Percentiles rank a stretch among this genome's conserved stretches.
phyloP scores from a whole-genome alignment of 2,797 vertebrate genomes.

The Cyprinella venusta region DNA sequence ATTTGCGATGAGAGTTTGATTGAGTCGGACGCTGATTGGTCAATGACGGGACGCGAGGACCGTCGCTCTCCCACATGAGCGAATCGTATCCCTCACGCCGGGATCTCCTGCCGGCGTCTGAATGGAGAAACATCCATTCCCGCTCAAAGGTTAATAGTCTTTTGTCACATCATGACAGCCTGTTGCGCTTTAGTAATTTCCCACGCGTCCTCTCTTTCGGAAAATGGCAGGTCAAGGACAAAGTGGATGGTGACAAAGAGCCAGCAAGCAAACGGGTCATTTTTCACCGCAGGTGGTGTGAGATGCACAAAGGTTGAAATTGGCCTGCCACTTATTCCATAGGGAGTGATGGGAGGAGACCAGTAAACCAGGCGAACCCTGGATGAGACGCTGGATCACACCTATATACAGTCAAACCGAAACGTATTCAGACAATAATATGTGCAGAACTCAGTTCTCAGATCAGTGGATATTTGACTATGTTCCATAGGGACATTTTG shows the following conservation, averaged over 20 bases:
- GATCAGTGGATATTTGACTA: no score
- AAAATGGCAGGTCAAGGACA: constrained; percentile 46
- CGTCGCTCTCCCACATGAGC: background rate
- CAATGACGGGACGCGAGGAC: background rate
- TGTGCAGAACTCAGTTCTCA: no score
- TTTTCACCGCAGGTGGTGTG: constrained; percentile 35
- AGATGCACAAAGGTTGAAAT: constrained; percentile 30
- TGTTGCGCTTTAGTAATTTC: constrained; percentile 45
- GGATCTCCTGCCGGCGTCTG: background rate
- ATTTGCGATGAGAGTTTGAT: background rate
- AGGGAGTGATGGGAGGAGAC: constrained; percentile 8
- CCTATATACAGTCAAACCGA: no score
- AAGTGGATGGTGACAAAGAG: constrained; percentile 28
- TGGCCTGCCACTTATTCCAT: constrained; percentile 25
- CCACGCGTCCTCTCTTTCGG: constrained; percentile 7
- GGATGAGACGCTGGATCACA: background rate
- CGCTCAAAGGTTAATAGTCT: constrained; percentile 43
- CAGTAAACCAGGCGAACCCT: background rate
- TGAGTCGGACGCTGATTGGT: background rate
- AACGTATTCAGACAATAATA: no score
- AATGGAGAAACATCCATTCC: constrained; percentile 14
- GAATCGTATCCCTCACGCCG: background rate
- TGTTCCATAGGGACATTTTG: background rate
- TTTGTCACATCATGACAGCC: constrained; percentile 39
- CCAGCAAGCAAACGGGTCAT: background rate